Base-by-base conservation (phyloP, 2,797 vertebrate genomes). In the Spondyliosoma cantharus region DNA sequence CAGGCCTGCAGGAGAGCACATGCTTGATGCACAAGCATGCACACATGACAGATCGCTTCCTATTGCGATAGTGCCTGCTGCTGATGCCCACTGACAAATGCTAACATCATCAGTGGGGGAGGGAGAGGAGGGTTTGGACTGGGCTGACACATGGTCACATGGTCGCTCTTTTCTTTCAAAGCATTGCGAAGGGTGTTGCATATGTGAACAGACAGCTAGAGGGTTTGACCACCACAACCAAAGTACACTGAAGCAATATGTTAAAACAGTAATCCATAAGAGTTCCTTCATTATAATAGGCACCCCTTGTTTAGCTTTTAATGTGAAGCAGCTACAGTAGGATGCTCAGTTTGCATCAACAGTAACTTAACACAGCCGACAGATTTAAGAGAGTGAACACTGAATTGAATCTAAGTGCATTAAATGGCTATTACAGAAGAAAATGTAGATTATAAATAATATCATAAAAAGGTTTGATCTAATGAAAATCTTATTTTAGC, bases 11-110 rank as follows among this genome's bases (percentile, higher is more conserved):
- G 73, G 45, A 68, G 53, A 64, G 37, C 20, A 42, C 73, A 46
- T 67, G 71, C 77, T 79, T 71, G 71, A 65, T 52, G 8, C 24
- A 49, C 14, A 29, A 43, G 54, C 77, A 71, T 52, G 43, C 56
- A 48, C 61, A 84, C 65, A 78, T 68, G 69, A 82, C 81, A 5
- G 17, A 73, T 71, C 58, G 32, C 22, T 74, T 82, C 22, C 65
- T 59, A 46, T 42, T 37, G 56, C 45, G 19, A 54, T 57, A 43
- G 57, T 57, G 46, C 65, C 29, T 64, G 13, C 52, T 32, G 1
- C 67, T 42, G 76, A 87, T 81, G 64, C 54, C 50, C 59, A 48
- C 65, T 74, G 79, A 85, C 77, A 83, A 48, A 61, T 78, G 82
- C 54, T 27, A 50, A 25, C 71, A 56, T 80, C 76, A 46, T 81